These are phyloP conservation scores for Drosophila monieri DNA, from an alignment of 2,888 invertebrate genomes.

Conservation along the genomic window DNA sequence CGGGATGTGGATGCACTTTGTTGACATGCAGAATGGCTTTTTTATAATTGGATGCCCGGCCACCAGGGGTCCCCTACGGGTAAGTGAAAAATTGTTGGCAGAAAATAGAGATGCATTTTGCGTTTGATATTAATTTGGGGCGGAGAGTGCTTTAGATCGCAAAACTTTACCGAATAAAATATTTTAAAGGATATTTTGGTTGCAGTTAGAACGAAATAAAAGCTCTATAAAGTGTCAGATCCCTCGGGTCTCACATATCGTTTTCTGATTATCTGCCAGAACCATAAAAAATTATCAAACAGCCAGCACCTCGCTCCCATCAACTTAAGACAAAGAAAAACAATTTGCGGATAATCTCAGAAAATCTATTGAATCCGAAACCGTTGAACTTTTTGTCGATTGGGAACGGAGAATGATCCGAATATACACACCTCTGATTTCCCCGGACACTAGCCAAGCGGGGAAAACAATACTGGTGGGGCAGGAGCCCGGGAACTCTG, in stretches of 20 bases:
- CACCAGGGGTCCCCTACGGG: slow-evolving; percentile 2
- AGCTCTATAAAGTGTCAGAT: too few relatives aligned
- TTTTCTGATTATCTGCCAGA: background rate
- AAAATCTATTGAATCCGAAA: slow-evolving; percentile 6
- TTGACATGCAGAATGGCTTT: slow-evolving; percentile 57
- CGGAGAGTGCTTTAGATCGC: background rate
- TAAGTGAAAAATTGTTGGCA: slow-evolving; percentile 15
- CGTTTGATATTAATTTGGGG: background rate
- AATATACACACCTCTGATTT: slow-evolving; percentile 51
- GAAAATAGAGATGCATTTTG: background rate
- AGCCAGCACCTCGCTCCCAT: slow-evolving; percentile 11
- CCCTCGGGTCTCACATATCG: too few relatives aligned
- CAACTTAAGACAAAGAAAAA: background rate
- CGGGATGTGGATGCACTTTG: slow-evolving; percentile 30
- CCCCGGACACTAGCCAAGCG: slow-evolving; percentile 51
- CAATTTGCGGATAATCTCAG: slow-evolving; percentile 22
- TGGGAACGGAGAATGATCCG: slow-evolving; percentile 16
- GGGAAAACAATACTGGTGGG: slow-evolving; percentile 4
- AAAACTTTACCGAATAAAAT: too few relatives aligned
- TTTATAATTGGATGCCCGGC: slow-evolving; percentile 54
- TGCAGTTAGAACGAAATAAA: too few relatives aligned
- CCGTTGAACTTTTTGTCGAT: slow-evolving; percentile 11
- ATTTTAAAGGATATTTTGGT: too few relatives aligned
- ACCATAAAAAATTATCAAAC: background rate
- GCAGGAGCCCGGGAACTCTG: slow-evolving; percentile 7